Evolutionary conservation across 2,888 invertebrate species (phyloP), one percentile per base, ranked within the genome.

Genomic region (Fragum fragum): DNA sequence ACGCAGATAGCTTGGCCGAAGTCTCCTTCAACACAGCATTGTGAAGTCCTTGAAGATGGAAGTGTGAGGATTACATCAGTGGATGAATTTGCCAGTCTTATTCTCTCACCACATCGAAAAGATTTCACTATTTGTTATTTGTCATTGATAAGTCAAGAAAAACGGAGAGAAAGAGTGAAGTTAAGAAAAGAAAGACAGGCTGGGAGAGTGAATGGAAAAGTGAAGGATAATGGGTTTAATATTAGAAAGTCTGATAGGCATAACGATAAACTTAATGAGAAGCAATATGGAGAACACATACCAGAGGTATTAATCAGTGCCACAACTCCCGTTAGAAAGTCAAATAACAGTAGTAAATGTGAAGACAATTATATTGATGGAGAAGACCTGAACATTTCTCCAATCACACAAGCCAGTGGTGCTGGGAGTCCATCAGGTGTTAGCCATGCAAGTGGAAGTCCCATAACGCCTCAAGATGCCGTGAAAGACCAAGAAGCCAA

Each of bases 111-210:
- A n/a, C 92, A 93, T 73, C 81, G 87, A 0, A 88, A 88, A 72
- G 92, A 92, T 72, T 92, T 93, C 79, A 93, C 92, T 5, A 88
- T 93, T 7, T 91, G 92, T 68, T 92, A 91, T 73, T 81, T 93
- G 23, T 92, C 92, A 2, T 79, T 84, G 55, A 63, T 92, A 18
- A 92, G 93, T 77, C 79, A 78, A 11, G 91, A 91, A 7, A 79
- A 73, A 66, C 21, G 39, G 16, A 83, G 81, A 73, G 74, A 83
- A 1, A 85, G 66, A 59, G 55, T 26, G n/a, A 73, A 71, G 26
- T 28, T 55, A 0, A 76, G 68, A 52, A 74, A 71, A 47, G 55
- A 52, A 18, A 73, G 52, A 23, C 68, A 23, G 2, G 14, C 36
- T 16, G 21, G 16, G 1, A 71, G 18, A 32, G n/a, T n/a, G 1